Conservation (phyloP, 2,888 invertebrate species). For the Eretmocerus hayati region DNA sequence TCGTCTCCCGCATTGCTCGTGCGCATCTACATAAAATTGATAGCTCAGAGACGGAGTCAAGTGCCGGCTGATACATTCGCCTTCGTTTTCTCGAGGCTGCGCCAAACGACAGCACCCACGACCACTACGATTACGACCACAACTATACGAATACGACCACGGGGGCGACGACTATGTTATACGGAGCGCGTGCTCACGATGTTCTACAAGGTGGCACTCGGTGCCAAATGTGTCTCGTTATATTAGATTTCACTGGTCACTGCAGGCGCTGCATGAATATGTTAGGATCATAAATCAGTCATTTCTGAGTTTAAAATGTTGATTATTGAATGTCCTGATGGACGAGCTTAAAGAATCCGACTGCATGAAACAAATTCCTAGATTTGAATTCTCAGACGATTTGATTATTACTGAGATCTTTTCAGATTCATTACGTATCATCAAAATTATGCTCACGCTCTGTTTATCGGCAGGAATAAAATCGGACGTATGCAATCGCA, state of each 20-base stretch:
- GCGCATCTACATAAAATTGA: constrained; percentile 29
- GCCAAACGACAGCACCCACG: constrained; percentile 5
- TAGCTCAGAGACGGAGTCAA: constrained; percentile 22
- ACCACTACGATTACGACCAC: constrained; percentile 24
- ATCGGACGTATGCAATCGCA: too few species aligned
- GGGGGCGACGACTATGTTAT: constrained; percentile 33
- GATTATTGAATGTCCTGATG: too few species aligned
- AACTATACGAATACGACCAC: constrained; percentile 25
- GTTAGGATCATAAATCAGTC: constrained; percentile 43
- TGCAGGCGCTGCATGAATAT: constrained; percentile 42
- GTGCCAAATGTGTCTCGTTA: constrained; percentile 44
- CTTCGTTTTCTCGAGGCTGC: constrained; percentile 23
- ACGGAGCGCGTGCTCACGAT: constrained; percentile 28
- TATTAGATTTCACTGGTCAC: constrained; percentile 41
- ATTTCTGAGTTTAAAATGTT: constrained; percentile 26
- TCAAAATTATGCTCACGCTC: too few species aligned
- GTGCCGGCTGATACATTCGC: constrained; percentile 27
- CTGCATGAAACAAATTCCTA: too few species aligned
- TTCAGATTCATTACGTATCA: too few species aligned
- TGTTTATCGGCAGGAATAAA: too few species aligned
- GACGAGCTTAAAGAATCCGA: too few species aligned
- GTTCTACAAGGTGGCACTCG: constrained; percentile 42
- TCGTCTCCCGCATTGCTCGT: constrained; percentile 1
- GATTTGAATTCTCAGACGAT: too few species aligned
- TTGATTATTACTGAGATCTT: too few species aligned